Conservation (phyloP, 2,888 invertebrate species). For the Maniola hyperantus region DNA sequence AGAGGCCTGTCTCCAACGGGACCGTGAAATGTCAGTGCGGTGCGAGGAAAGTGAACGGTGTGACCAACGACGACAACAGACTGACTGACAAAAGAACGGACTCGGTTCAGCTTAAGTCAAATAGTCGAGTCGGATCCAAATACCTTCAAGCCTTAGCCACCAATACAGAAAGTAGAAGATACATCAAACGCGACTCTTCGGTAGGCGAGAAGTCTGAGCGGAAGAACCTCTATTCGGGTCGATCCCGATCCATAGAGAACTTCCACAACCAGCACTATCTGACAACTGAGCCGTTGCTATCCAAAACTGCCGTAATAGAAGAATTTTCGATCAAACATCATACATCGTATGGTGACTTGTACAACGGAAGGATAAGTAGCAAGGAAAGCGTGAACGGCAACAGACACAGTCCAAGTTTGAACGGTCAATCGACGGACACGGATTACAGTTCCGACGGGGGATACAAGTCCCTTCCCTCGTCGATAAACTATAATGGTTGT, state of each 20-base stretch:
- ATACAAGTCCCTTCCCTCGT: conserved; percentile 79
- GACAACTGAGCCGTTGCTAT: conserved; percentile 53
- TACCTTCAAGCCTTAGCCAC: conserved; percentile 75
- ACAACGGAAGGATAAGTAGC: conserved; percentile 71
- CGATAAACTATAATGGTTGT: conserved; percentile 67
- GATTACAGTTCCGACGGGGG: conserved; percentile 80
- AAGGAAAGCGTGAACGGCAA: conserved; percentile 73
- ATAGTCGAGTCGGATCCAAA: conserved; percentile 74
- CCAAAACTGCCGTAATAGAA: conserved; percentile 61
- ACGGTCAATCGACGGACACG: conserved; percentile 76
- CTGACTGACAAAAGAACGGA: conserved; percentile 57
- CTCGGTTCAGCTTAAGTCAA: conserved; percentile 66
- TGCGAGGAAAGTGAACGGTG: conserved; percentile 69
- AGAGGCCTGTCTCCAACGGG: conserved; percentile 73
- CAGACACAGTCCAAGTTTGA: conserved; percentile 69
- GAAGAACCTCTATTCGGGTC: conserved; percentile 59
- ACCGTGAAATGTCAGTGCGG: conserved; percentile 76
- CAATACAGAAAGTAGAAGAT: conserved; percentile 58
- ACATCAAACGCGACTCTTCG: conserved; percentile 70
- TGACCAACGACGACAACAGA: conserved; percentile 55
- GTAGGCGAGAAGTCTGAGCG: conserved; percentile 65
- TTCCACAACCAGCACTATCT: conserved; percentile 65
- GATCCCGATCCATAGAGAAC: conserved; percentile 79
- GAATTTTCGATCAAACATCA: conserved; percentile 71
- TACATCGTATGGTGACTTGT: conserved; percentile 75